phyloP scores from a whole-genome alignment of 2,797 vertebrate genomes.

The Sebastes flavidus region DNA sequence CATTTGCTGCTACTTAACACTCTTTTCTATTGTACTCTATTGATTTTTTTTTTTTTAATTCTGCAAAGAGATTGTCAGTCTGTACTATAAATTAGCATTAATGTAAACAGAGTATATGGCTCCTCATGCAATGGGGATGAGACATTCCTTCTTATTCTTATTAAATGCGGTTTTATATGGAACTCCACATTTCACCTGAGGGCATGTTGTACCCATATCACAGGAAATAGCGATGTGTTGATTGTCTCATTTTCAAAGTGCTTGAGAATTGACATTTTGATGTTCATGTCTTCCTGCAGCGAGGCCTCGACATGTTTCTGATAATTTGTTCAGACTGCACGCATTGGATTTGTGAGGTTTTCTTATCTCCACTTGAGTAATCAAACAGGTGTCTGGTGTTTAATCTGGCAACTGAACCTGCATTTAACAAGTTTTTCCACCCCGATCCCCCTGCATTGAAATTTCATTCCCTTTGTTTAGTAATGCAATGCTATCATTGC shows the following conservation, averaged over 20 bases:
- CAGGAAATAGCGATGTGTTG: slow-evolving; percentile 16
- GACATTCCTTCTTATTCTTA: neutral
- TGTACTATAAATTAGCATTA: neutral
- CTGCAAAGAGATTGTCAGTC: neutral
- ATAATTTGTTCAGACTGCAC: slow-evolving; percentile 20
- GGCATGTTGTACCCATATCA: slow-evolving; percentile 6
- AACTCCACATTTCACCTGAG: neutral
- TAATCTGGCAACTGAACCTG: slow-evolving; percentile 50
- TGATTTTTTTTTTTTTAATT: neutral
- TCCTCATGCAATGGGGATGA: neutral
- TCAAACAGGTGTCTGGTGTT: slow-evolving; percentile 63
- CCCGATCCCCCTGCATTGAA: slow-evolving; percentile 3
- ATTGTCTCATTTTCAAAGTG: slow-evolving; percentile 20
- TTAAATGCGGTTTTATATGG: neutral
- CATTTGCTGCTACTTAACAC: neutral
- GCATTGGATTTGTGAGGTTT: slow-evolving; percentile 16
- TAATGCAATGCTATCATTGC: slow-evolving; percentile 33
- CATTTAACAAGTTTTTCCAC: slow-evolving; percentile 49
- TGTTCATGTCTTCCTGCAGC: neutral
- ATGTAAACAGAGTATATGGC: neutral
- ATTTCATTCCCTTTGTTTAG: slow-evolving; percentile 30
- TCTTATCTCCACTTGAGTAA: slow-evolving; percentile 43
- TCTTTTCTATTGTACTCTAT: neutral
- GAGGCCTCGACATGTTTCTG: slow-evolving; percentile 3
- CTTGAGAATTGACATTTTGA: slow-evolving; percentile 6